Evolutionary conservation across 2,797 vertebrate species (phyloP).

Genomic region (Stomatorhinus walkeri): DNA sequence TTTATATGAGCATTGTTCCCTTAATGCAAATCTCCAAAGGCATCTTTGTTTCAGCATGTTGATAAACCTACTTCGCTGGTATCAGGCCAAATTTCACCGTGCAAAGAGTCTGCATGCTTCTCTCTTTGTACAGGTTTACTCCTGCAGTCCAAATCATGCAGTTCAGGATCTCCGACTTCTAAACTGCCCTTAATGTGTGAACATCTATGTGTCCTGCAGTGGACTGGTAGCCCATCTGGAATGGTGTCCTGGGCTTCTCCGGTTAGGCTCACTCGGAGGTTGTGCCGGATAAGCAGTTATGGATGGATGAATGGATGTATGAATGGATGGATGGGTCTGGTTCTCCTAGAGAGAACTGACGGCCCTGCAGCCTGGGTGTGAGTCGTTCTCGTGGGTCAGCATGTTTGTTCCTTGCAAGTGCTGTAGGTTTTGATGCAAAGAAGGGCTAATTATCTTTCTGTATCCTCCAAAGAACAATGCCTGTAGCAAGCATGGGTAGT

Average conservation of each 20-base stretch:
- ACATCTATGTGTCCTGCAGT: background rate
- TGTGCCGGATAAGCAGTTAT: background rate
- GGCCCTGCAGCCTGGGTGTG: background rate
- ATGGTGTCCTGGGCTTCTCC: background rate
- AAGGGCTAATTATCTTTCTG: background rate
- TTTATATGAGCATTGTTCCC: background rate
- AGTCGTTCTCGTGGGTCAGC: background rate
- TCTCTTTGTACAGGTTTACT: background rate
- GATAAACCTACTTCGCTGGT: background rate
- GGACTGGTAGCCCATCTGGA: background rate
- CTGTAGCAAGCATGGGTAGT: background rate
- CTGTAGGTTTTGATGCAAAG: background rate
- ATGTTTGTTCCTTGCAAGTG: background rate
- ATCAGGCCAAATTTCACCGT: background rate
- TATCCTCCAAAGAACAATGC: background rate
- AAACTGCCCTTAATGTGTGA: background rate
- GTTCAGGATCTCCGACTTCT: background rate
- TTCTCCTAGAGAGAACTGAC: background rate
- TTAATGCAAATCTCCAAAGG: background rate
- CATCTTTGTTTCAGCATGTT: background rate
- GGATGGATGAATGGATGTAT: background rate
- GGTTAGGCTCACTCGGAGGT: background rate
- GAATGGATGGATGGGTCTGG: background rate
- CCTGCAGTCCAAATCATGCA: background rate
- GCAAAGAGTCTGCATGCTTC: background rate